phyloP scores from a whole-genome alignment of 2,113 vertebrate species.

The Daboia siamensis region DNA sequence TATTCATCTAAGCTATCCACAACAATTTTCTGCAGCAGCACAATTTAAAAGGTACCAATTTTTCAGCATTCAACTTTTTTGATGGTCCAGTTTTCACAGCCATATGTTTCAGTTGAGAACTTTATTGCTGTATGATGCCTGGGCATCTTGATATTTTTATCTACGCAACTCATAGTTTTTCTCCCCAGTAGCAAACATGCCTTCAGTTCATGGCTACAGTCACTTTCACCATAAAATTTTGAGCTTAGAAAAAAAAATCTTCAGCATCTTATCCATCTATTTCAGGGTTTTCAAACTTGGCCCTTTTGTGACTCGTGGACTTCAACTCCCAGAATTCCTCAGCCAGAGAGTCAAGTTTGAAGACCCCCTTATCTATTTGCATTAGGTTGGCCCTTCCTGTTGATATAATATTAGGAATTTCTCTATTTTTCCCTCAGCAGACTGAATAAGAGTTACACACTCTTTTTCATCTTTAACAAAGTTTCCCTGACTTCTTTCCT shows the following conservation, averaged over 20 bases:
- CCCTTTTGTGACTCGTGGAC: too few relatives aligned
- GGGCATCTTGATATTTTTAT: neutral
- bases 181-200: neutral
- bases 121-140: neutral
- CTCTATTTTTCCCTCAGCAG: neutral
- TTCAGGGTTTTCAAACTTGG: too few relatives aligned
- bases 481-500: neutral
- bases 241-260: neutral
- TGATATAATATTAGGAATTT: neutral
- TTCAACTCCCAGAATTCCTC: too few relatives aligned
- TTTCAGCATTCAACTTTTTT: neutral
- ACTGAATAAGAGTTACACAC: neutral
- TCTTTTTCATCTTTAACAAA: neutral
- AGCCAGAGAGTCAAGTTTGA: too few relatives aligned
- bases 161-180: neutral
- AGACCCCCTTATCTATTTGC: neutral
- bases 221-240: neutral
- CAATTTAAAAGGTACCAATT: neutral
- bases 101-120: neutral
- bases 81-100: neutral
- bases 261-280: neutral
- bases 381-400: neutral
- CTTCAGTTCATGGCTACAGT: neutral
- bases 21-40: neutral
- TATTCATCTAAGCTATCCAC: neutral